Base-by-base conservation (phyloP, 2,797 vertebrate species). In the Dendrocincla fuliginosa region DNA sequence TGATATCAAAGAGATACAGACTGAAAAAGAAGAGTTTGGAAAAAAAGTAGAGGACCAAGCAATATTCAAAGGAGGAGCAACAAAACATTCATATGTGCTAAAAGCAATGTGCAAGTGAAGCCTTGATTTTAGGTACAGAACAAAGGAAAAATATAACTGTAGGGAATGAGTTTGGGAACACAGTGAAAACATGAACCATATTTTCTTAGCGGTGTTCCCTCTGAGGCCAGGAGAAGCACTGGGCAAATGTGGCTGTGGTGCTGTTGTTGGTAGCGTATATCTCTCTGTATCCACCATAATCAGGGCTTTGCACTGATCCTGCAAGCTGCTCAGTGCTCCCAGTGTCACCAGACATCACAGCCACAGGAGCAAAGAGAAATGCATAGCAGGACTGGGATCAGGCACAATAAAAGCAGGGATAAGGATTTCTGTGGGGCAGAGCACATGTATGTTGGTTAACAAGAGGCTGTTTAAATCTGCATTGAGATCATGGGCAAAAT, bases 261-360 rank as follows among this genome's bases (percentile, higher is more conserved):
- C 10, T 76, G 32, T 12, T 68, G 25, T 11, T 46, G 37, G 24
- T 14, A 49, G 1, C 0, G 0, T 44, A n/a, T 12, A 5, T 27
- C 4, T 69, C 49, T 52, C 15, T 1, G 1, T 44, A 37, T 6
- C 11, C 73, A 19, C 44, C 30, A 18, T 8, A 53, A 35, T 15
- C 49, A 55, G 22, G 22, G 28, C 12, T 89, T 59, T 67, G 69
- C 55, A 16, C 20, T 78, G 59, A 61, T 35, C 35, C 69, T 79
- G 23, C 61, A 63, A 69, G 13, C 25, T 84, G 30, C 11, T 81
- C 41, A 37, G 69, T 50, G 42, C 13, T 68, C 13, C 27, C 24
- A 25, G 14, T 32, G 39, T 27, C 41, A 64, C 12, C 14, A 71
- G 49, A 24, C 9, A 39, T 10, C 30, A 69, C 17, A 84, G 50